Percentiles rank a stretch among this genome's conserved stretches.
Conservation (phyloP, 2,888 invertebrate species). For the Sinotaia quadrata region DNA sequence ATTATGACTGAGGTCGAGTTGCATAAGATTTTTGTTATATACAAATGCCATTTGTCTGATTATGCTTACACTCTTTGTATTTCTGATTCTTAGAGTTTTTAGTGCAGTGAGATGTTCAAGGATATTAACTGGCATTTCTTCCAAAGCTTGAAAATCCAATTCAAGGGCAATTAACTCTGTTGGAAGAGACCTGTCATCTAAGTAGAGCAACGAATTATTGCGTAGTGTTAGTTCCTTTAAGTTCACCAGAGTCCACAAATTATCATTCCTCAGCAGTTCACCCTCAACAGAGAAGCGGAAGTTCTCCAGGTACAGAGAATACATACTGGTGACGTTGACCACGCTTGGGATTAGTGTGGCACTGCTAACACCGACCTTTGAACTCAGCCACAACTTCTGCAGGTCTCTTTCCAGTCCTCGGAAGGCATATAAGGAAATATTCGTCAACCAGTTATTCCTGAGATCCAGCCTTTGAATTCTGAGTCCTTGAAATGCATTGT, state of each 20-base stretch:
- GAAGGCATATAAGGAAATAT: constrained; percentile 88
- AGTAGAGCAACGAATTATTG: background rate
- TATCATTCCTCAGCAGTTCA: too few relatives aligned
- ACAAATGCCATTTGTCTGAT: background rate
- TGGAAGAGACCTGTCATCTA: background rate
- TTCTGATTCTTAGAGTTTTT: constrained; percentile 3
- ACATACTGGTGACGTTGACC: constrained; percentile 39
- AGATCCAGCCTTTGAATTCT: constrained; percentile 86
- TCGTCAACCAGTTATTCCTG: constrained; percentile 85
- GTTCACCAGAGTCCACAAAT: background rate
- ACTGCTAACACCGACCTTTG: constrained; percentile 33
- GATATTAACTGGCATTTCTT: background rate
- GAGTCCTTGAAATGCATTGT: constrained; percentile 84
- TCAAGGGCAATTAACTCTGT: background rate
- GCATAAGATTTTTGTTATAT: constrained; percentile 12
- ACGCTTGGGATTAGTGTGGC: constrained; percentile 43
- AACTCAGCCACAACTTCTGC: constrained; percentile 83
- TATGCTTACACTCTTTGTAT: background rate
- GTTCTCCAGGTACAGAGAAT: constrained; percentile 37
- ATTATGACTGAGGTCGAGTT: constrained; percentile 34
- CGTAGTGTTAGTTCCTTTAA: constrained; percentile 16
- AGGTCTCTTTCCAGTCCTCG: constrained; percentile 84
- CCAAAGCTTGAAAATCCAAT: background rate
- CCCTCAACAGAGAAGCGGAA: too few relatives aligned
- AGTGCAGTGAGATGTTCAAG: too few relatives aligned